phyloP scores from a whole-genome alignment of 2,888 invertebrate species.

The Junonia oenone region DNA sequence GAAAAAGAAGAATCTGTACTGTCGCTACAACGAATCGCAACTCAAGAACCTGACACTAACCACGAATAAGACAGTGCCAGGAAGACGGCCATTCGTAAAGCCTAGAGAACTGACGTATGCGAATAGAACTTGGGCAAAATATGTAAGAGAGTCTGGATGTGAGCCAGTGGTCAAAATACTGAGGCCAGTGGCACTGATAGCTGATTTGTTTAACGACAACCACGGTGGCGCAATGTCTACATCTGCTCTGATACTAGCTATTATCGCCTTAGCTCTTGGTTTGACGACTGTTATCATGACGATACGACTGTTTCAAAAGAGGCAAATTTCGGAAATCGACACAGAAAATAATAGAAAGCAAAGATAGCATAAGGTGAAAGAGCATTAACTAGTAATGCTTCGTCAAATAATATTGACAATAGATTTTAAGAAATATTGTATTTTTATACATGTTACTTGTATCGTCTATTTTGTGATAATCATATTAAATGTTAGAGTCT shows the following conservation, averaged over 20 bases:
- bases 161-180: conserved; percentile 74
- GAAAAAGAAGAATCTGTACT: conserved; percentile 81
- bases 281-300: conserved; percentile 59
- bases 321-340: conserved; percentile 35
- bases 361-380: conserved; percentile 45
- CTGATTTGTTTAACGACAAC: conserved; percentile 41
- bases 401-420: neutral
- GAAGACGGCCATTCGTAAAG: conserved; percentile 78
- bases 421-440: conserved; percentile 15
- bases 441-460: neutral
- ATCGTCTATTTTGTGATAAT: neutral
- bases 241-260: conserved; percentile 54
- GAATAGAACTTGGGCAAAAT: conserved; percentile 86
- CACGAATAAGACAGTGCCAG: conserved; percentile 73
- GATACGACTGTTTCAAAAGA: conserved; percentile 50
- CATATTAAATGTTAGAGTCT: neutral
- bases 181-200: conserved; percentile 59
- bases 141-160: conserved; percentile 83
- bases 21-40: conserved; percentile 81
- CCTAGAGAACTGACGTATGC: conserved; percentile 79
- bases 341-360: conserved; percentile 56
- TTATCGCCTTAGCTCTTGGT: conserved; percentile 51
- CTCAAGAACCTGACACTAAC: conserved; percentile 68
- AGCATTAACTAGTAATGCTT: neutral
- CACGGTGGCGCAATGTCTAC: conserved; percentile 38